phyloP scores from a whole-genome alignment of 2,113 vertebrate genomes.

The Sylvietta virens region DNA sequence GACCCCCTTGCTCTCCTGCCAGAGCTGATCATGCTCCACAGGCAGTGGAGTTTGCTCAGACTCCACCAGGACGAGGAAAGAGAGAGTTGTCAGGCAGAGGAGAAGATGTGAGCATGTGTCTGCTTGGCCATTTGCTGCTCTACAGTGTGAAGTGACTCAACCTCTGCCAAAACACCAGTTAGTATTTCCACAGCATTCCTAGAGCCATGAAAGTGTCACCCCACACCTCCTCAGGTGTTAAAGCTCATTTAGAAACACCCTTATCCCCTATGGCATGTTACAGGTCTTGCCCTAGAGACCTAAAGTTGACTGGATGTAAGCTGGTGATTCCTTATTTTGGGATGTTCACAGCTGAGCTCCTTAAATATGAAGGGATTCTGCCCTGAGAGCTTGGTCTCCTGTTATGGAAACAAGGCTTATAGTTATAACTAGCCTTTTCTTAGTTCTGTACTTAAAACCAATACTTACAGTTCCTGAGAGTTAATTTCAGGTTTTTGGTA shows the following conservation, averaged over 20 bases:
- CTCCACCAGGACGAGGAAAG: background rate
- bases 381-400: background rate
- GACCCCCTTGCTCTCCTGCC: background rate
- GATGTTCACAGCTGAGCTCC: background rate
- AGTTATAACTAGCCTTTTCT: background rate
- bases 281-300: background rate
- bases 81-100: background rate
- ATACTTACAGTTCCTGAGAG: background rate
- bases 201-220: background rate
- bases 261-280: background rate
- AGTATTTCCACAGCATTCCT: background rate
- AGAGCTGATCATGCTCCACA: background rate
- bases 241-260: background rate
- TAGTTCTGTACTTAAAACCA: background rate
- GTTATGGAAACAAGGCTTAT: background rate
- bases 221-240: background rate
- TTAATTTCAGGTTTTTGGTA: conserved; percentile 9
- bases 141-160: too few relatives aligned
- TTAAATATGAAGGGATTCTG: background rate
- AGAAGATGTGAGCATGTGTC: background rate
- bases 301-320: background rate
- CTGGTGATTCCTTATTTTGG: background rate
- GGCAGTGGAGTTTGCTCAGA: background rate
- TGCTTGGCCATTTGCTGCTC: background rate
- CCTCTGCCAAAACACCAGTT: background rate